phyloP scores from a whole-genome alignment of 2,888 invertebrate genomes.

The Andrena praecox region DNA sequence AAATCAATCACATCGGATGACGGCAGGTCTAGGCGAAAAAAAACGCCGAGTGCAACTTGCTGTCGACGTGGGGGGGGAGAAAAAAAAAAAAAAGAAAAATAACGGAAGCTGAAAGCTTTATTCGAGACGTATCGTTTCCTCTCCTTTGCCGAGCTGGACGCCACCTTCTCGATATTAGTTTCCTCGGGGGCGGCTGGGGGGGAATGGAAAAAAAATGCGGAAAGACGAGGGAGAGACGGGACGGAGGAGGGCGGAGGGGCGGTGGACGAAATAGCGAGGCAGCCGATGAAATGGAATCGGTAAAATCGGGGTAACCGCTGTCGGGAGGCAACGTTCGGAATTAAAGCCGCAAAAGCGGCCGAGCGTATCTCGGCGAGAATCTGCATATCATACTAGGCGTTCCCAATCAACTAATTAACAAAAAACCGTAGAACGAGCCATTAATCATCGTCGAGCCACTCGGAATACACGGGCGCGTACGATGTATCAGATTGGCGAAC shows the following conservation, averaged over 20 bases:
- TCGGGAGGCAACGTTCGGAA: constrained; percentile 73
- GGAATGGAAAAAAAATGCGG: neutral
- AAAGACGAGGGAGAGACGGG: neutral
- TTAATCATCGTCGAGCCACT: constrained; percentile 81
- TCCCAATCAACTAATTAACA: constrained; percentile 84
- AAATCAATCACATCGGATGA: constrained; percentile 81
- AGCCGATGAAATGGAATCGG: constrained; percentile 45
- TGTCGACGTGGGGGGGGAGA: constrained; percentile 19
- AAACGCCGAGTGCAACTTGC: constrained; percentile 59
- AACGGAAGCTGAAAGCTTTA: constrained; percentile 39
- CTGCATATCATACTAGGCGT: constrained; percentile 84
- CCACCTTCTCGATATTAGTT: constrained; percentile 24
- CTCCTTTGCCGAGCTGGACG: constrained; percentile 18
- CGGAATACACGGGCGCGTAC: constrained; percentile 71
- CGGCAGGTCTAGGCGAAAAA: constrained; percentile 71
- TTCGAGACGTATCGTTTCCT: constrained; percentile 41
- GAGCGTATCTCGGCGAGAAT: constrained; percentile 80
- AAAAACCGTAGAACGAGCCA: constrained; percentile 81
- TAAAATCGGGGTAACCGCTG: constrained; percentile 71
- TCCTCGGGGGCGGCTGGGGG: neutral
- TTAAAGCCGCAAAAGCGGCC: constrained; percentile 72
- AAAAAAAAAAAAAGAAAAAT: constrained; percentile 13
- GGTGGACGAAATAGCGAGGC: neutral
- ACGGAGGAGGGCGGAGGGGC: no score
- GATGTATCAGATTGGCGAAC: constrained; percentile 82